Conservation (phyloP, 92 coral and sea anemone genomes). For the Umimayanthus chanpuru region DNA sequence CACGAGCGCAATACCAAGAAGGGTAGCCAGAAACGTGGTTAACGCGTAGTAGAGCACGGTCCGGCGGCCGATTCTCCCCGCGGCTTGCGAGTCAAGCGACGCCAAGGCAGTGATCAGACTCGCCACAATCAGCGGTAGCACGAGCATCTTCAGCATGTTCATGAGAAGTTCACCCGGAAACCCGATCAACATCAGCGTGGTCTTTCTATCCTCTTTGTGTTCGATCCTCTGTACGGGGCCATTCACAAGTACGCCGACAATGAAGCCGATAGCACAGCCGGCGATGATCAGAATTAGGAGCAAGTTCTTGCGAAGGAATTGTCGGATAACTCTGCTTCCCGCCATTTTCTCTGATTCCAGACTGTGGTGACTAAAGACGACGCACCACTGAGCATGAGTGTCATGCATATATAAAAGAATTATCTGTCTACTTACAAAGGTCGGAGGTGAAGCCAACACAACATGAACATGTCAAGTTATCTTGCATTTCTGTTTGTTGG, state of each 20-base stretch:
- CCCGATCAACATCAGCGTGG: conserved; percentile 72
- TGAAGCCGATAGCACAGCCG: conserved; percentile 85
- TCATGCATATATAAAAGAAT: no score
- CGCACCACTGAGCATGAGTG: no score
- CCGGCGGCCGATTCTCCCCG: conserved; percentile 76
- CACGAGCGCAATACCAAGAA: conserved; percentile 74
- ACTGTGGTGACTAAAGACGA: no score
- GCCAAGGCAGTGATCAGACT: conserved; percentile 80
- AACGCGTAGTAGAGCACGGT: conserved; percentile 72
- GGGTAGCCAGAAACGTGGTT: conserved; percentile 69
- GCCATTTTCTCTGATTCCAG: no score
- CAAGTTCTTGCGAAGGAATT: conserved; percentile 61
- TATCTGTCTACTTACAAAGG: no score
- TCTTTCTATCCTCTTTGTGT: conserved; percentile 64
- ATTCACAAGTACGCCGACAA: conserved; percentile 74
- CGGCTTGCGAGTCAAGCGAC: conserved; percentile 69
- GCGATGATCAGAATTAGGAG: conserved; percentile 74
- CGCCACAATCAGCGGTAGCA: conserved; percentile 77
- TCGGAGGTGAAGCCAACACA: no score
- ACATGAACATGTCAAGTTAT: no score
- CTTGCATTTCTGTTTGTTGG: no score
- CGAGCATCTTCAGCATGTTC: conserved; percentile 75
- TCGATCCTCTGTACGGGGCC: conserved; percentile 70
- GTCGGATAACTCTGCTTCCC: no score
- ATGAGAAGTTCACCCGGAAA: conserved; percentile 80